A percentile compares a stretch with the other conserved stretches of the same genome.
Conservation (phyloP, 1,140 invertebrate genomes). For the Ctenoplectra terminalis region DNA sequence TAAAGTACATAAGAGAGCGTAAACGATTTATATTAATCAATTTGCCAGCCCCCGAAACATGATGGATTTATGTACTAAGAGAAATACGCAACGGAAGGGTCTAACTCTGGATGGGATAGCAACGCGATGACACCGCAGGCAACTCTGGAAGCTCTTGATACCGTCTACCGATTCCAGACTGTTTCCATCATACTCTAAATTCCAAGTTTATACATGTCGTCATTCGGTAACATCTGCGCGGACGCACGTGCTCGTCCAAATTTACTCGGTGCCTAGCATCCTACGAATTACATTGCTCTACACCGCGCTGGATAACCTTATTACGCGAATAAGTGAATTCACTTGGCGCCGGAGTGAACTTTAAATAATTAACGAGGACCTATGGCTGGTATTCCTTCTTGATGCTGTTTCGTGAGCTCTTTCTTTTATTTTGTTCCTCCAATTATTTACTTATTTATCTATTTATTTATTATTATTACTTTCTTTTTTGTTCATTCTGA, state of each 20-base stretch:
- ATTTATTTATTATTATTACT: no score
- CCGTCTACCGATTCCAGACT: constrained; percentile 41
- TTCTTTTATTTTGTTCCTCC: neutral
- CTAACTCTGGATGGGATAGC: neutral
- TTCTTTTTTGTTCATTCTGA: no score
- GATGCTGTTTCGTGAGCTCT: neutral
- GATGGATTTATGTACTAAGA: constrained; percentile 10
- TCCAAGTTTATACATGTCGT: constrained; percentile 56
- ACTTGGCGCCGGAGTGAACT: neutral
- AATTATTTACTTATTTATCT: no score
- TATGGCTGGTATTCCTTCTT: neutral
- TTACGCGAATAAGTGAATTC: constrained; percentile 66
- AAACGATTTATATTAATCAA: constrained; percentile 11
- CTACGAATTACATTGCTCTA: constrained; percentile 56
- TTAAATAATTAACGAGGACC: constrained; percentile 38
- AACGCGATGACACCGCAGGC: neutral
- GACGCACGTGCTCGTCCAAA: constrained; percentile 55
- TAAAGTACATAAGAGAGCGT: no score
- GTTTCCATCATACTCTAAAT: constrained; percentile 50
- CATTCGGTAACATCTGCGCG: constrained; percentile 60
- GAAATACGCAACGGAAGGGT: neutral
- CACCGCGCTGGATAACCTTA: constrained; percentile 53
- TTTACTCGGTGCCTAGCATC: constrained; percentile 54
- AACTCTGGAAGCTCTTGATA: constrained; percentile 39
- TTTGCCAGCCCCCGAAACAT: neutral